Base-by-base conservation (phyloP, 2,113 vertebrate genomes). In the Chaetorhynchus papuensis region DNA sequence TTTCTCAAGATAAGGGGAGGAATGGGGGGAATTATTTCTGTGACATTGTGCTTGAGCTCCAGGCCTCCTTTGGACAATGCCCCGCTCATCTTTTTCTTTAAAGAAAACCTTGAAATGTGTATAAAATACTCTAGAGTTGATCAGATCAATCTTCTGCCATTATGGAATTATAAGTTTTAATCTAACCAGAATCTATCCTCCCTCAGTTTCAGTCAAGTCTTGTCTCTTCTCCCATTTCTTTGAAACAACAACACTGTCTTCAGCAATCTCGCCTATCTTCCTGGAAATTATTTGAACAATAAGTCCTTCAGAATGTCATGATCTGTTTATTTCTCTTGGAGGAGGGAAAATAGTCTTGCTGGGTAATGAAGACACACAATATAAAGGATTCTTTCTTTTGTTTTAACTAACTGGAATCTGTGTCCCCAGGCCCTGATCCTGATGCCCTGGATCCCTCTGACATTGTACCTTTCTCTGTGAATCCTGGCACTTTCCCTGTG, bases 281-380 rank as follows among this genome's bases (percentile, higher is more conserved):
- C 76, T 95, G 83, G 65, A 92, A 97, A 82, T 90, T 79, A 89
- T 82, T 89, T 93, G 86, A 92, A 94, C 96, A 95, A 90, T 90
- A 90, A 96, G 91, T 92, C 92, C 72, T 82, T 94, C 90, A 16
- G 69, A 87, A 90, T 91, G 83, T 95, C 86, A 78, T 65, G 90
- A 90, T 92, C 92, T 94, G 80, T 97, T 96, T 96, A 63, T 97
- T 96, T 96, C 90, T 96, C 37, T 92, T 93, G 86, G 89, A 89
- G 86, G 72, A 92, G 89, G 37, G 86, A 92, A 90, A 91, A 89
- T 69, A 90, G 69, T 87, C 96, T 89, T 81, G 45, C 72, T 94
- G 92, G 44, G 72, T 92, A 87, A 75, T 2, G 14, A 93, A 93
- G 72, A 53, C 52, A 30, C 72, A 47, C 5, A 35, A 28, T 57